Conservation (phyloP, 1,140 invertebrate genomes). For the Drosophila guanche region DNA sequence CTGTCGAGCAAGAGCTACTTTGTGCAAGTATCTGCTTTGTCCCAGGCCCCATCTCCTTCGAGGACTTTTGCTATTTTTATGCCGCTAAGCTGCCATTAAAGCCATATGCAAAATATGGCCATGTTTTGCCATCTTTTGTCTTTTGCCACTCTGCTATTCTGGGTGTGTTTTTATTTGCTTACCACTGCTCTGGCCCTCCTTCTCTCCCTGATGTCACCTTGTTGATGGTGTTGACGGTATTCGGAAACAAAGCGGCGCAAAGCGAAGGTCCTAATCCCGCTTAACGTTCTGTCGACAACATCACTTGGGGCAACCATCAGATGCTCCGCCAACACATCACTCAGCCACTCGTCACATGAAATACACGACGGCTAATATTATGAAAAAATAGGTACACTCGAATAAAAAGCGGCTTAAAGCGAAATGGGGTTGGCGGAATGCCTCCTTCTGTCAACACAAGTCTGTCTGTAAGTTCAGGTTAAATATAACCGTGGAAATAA, state of each 20-base stretch:
- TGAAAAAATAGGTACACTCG: constrained; percentile 19
- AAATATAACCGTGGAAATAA: too few relatives aligned
- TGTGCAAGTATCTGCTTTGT: constrained; percentile 52
- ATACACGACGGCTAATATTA: constrained; percentile 35
- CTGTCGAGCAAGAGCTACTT: constrained; percentile 69
- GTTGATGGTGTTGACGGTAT: constrained; percentile 58
- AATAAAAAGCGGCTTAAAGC: constrained; percentile 28
- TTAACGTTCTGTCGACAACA: constrained; percentile 76
- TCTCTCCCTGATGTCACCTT: constrained; percentile 59
- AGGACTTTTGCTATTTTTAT: constrained; percentile 76
- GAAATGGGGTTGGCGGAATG: not conserved
- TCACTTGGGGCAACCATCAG: constrained; percentile 47
- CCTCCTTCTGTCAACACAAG: too few relatives aligned
- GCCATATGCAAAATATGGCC: constrained; percentile 72
- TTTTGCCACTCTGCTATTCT: constrained; percentile 15
- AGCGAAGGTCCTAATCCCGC: constrained; percentile 60
- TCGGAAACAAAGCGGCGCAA: constrained; percentile 61
- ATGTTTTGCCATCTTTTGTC: constrained; percentile 17
- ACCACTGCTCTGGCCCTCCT: constrained; percentile 11
- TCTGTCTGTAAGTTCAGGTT: too few relatives aligned
- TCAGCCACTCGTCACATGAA: constrained; percentile 43
- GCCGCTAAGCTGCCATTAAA: constrained; percentile 74
- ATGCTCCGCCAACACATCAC: constrained; percentile 26
- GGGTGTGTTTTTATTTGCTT: constrained; percentile 39
- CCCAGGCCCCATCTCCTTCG: not conserved